phyloP scores from a whole-genome alignment of 2,888 invertebrate species.

The Escarpia spicata region DNA sequence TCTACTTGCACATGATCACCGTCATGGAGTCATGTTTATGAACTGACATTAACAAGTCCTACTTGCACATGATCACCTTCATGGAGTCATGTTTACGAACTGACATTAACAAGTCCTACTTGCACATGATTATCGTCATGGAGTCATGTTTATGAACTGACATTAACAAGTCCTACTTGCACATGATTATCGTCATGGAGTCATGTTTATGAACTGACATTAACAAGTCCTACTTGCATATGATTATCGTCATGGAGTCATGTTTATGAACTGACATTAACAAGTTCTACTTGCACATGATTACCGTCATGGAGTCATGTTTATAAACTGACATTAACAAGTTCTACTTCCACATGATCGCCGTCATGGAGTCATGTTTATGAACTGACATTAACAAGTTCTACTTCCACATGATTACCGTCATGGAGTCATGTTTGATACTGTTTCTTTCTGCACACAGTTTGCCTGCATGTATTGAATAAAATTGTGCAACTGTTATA shows the following conservation, averaged over 20 bases:
- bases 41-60: no score
- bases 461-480: not conserved
- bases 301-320: no score
- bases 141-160: not conserved
- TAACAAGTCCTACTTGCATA: not conserved
- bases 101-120: not conserved
- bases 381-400: not conserved
- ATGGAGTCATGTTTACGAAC: not conserved
- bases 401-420: not conserved
- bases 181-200: no score
- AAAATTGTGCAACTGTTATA: not conserved
- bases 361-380: no score
- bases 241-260: no score
- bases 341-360: not conserved
- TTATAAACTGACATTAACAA: not conserved
- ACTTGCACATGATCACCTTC: no score
- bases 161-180: not conserved
- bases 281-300: not conserved
- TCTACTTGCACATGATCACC: not conserved
- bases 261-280: not conserved
- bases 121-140: no score
- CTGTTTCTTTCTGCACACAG: not conserved
- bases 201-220: not conserved
- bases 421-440: not conserved
- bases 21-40: no score